Base-by-base conservation (phyloP, 2,888 invertebrate species). In the Thecophora atra region DNA sequence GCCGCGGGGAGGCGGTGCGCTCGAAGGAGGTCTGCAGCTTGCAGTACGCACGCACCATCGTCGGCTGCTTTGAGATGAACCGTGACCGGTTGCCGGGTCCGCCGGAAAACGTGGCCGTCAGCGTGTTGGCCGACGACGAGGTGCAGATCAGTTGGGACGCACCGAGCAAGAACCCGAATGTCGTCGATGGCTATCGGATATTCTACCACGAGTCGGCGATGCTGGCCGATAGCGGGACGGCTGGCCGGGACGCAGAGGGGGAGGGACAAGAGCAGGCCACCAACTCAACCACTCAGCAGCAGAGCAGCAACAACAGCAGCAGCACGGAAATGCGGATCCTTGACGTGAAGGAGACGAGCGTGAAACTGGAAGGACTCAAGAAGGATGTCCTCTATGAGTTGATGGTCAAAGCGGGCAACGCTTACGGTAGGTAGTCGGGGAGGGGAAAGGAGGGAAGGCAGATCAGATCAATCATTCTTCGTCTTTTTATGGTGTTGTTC, bases 341-440 rank as follows among this genome's bases (percentile, higher is more conserved):
- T 76, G 94, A 94, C 87, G 94, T 94, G 15, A 89, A 91, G 77
- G 90, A 91, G 78, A 93, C 91, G 58, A 91, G 89, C 81, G 89
- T 93, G 65, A 90, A 89, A 75, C 90, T 94, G 67, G 89, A 89
- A n/a, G 91, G 91, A 0, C 88, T 95, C 28, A 90, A 91, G 80
- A 92, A 93, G 75, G 93, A 92, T 77, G 89, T 91, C 63, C 88
- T 90, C 1, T 95, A 95, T 83, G 94, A 95, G 84, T 90, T 93
- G 77, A 92, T 93, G 2, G 91, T 94, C 0, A 95, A 94, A 84
- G 93, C 95, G 28, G 93, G 93, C 68, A 95, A 95, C 84, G 90
- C 90, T 76, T 88, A 89, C 77, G 94, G 93, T 88, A 76, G 86
- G 89, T 73, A 56, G 17, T 44, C 28, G 15, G 1, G 47, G 13